Evolutionary conservation across 2,888 invertebrate species (phyloP).

Genomic region (Caenorhabditis afra): DNA sequence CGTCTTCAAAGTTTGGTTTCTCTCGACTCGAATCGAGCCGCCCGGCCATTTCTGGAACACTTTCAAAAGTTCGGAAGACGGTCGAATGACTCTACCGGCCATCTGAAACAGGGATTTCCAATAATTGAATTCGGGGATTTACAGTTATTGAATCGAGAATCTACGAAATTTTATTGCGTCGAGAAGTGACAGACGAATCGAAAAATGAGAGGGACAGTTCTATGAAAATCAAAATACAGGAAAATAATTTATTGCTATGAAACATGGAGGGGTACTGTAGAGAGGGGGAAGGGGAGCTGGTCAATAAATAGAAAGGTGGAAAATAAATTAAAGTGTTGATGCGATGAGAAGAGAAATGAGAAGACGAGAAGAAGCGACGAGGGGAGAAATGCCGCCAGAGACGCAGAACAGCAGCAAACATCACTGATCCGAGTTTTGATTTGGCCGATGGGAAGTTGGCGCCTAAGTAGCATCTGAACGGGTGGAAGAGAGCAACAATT

Average conservation of each 20-base stretch:
- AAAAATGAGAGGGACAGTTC: background rate
- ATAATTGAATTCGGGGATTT: background rate
- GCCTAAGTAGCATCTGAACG: slow-evolving; percentile 5
- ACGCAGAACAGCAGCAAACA: slow-evolving; percentile 20
- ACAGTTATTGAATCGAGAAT: slow-evolving; percentile 4
- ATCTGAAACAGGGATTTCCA: slow-evolving; percentile 6
- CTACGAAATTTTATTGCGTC: slow-evolving; percentile 34
- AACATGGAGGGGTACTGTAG: slow-evolving; percentile 7
- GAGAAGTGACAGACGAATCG: background rate
- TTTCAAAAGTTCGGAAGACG: slow-evolving; percentile 26
- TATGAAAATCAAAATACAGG: slow-evolving; percentile 1
- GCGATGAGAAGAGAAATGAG: background rate
- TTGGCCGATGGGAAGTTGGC: slow-evolving; percentile 23
- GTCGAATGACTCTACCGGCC: slow-evolving; percentile 39
- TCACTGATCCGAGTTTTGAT: slow-evolving; percentile 44
- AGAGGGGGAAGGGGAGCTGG: background rate
- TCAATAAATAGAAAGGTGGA: slow-evolving; percentile 5
- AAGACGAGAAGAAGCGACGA: slow-evolving; percentile 14
- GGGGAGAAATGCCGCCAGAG: slow-evolving; percentile 41
- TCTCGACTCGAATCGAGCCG: slow-evolving; percentile 34
- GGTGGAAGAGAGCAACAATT: slow-evolving; percentile 19
- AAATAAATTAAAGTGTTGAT: slow-evolving; percentile 24
- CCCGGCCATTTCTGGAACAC: slow-evolving; percentile 45
- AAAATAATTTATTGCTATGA: slow-evolving; percentile 61
- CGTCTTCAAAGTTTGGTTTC: slow-evolving; percentile 15